These are phyloP conservation scores for Stegodyphus mimosarum DNA, from an alignment of 1,140 invertebrate species.

Conservation along the genomic window DNA sequence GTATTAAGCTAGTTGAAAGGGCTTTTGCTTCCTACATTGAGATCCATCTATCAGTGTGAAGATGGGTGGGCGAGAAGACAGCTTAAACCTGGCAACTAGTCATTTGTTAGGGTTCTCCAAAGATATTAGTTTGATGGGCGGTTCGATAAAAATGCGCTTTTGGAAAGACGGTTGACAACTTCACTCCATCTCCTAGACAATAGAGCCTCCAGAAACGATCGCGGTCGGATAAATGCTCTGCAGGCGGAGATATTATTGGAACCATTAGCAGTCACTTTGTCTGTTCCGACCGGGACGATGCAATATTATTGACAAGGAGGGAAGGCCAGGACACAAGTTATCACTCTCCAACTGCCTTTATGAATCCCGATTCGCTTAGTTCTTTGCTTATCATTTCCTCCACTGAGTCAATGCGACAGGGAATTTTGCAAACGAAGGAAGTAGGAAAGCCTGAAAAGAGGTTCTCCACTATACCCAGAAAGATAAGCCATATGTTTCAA, in stretches of 20 bases:
- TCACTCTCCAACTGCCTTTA: constrained; percentile 19
- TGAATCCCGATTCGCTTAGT: constrained; percentile 44
- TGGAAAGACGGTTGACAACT: constrained; percentile 36
- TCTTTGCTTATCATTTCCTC: constrained; percentile 45
- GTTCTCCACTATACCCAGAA: background rate
- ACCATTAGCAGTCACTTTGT: constrained; percentile 50
- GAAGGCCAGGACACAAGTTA: constrained; percentile 25
- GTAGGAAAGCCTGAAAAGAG: background rate
- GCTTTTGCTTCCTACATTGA: background rate
- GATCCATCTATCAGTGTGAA: constrained; percentile 25
- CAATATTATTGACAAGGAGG: constrained; percentile 40
- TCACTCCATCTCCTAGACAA: constrained; percentile 32
- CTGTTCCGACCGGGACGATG: background rate
- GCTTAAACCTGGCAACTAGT: constrained; percentile 24
- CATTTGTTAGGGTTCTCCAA: constrained; percentile 41
- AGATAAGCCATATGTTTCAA: constrained; percentile 49
- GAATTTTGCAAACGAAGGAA: background rate
- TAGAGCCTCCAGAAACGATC: constrained; percentile 9
- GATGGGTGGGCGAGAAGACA: constrained; percentile 30
- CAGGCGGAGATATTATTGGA: constrained; percentile 46
- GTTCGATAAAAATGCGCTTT: constrained; percentile 41
- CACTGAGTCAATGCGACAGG: constrained; percentile 29
- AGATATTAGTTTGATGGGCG: constrained; percentile 20
- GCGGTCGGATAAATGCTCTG: constrained; percentile 35
- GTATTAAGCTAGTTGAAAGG: too few relatives aligned